A percentile compares a stretch with the other conserved stretches of the same genome.
Conservation (phyloP, 1,140 invertebrate species). For the Papilio machaon region DNA sequence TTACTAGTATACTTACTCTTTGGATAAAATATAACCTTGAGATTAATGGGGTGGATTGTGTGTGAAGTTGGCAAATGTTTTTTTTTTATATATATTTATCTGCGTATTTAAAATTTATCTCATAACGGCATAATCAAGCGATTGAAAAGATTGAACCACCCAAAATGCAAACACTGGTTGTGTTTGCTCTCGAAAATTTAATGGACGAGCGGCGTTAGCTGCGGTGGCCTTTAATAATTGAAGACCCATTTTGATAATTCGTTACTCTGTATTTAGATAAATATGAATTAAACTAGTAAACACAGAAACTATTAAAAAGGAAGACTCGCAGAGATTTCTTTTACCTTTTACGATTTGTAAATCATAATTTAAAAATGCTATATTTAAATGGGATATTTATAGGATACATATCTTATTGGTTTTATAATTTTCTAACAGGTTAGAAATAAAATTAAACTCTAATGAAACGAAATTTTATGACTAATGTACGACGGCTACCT, state of each 20-base stretch:
- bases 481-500: no score
- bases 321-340: no score
- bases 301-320: no score
- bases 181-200: slow-evolving; percentile 3
- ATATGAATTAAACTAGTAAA: neutral
- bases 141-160: neutral
- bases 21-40: neutral
- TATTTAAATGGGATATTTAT: no score
- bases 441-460: no score
- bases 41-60: neutral
- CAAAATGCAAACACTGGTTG: neutral
- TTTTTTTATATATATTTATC: neutral
- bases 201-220: neutral
- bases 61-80: neutral
- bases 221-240: slow-evolving; percentile 12
- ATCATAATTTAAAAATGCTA: no score
- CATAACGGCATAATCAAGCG: neutral
- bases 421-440: no score
- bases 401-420: no score
- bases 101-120: neutral
- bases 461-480: no score
- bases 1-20: neutral
- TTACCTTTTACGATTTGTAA: no score
- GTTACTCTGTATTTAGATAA: neutral
- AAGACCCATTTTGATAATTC: neutral